phyloP scores from a whole-genome alignment of 2,797 vertebrate species.

The Cossypha polioptera region DNA sequence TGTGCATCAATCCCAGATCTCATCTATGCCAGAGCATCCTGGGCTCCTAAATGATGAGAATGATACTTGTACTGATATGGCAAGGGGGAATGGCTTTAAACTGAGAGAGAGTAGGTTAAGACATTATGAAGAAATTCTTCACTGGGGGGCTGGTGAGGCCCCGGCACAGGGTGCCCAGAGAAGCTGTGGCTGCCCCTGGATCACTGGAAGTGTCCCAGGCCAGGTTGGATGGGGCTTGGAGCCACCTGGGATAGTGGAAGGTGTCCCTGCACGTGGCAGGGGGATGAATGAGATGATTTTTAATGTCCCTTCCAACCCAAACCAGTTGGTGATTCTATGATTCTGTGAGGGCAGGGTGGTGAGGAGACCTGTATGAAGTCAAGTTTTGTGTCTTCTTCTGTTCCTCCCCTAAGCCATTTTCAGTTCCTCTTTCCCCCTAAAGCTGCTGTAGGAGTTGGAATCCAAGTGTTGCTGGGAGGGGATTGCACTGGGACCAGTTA shows the following conservation, averaged over 20 bases:
- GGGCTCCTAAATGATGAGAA: neutral
- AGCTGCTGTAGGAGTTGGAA: neutral
- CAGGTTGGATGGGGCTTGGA: accelerated
- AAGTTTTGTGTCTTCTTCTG: neutral
- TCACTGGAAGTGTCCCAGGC: neutral
- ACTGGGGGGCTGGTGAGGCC: neutral
- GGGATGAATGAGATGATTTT: neutral
- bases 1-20: neutral
- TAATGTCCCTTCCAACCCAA: neutral
- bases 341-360: neutral
- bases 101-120: neutral
- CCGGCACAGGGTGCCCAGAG: neutral
- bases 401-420: neutral
- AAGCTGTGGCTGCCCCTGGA: neutral
- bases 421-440: neutral
- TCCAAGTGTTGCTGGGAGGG: neutral
- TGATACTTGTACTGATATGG: neutral
- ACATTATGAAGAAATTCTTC: neutral
- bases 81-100: neutral
- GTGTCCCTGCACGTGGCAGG: neutral
- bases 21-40: neutral
- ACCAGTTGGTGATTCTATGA: neutral
- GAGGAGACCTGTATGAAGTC: neutral
- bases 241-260: accelerated
- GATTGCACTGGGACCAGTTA: neutral